Evolutionary conservation across 2,888 invertebrate species (phyloP), one percentile per base, ranked within the genome.

Genomic region (Gymnosoma rotundatum): DNA sequence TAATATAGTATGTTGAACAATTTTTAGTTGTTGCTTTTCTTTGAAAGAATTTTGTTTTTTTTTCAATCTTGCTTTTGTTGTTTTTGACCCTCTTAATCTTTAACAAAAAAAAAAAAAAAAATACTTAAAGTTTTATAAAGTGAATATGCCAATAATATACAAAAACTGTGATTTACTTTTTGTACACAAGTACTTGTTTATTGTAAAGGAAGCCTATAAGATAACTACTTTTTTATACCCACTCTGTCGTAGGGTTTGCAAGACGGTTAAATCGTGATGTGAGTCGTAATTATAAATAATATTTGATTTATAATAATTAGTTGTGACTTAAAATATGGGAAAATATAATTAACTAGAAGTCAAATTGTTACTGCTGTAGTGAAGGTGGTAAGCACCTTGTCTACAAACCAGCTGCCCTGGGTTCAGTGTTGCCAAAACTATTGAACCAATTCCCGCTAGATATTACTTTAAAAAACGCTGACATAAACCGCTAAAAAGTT

Each of bases 41-140:
- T 69, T 60, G 50, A 61, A 36, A 60, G 16, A n/a, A 18, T 21
- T 78, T 38, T 60, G 32, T 8, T 38, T 64, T 66, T 58, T 50
- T 70, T 66, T 58, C 18, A 48, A 50, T 63, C 50, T 58, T 81
- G 70, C 78, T 42, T 42, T 42, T 78, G 78, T 78, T 81, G 78
- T 73, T 84, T 84, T 78, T 84, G 84, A 84, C 84, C 84, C 81
- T 84, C 84, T 84, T 63, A 67, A 80, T 81, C 74, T 78, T 73
- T 42, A 5, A 32, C 2, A 32, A 32, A 32, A 32, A 5, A 32
- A 32, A 32, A 32, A 21, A 18, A 25, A 50, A 73, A 21, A 61
- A n/a, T 63, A 60, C 20, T 72, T 56, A 48, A 73, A 60, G 61
- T 67, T 63, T 52, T 67, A 42, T 63, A 38, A 64, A 70, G 25